phyloP scores from a whole-genome alignment of 92 coral and sea anemone species.

The Phenganax subtilis region DNA sequence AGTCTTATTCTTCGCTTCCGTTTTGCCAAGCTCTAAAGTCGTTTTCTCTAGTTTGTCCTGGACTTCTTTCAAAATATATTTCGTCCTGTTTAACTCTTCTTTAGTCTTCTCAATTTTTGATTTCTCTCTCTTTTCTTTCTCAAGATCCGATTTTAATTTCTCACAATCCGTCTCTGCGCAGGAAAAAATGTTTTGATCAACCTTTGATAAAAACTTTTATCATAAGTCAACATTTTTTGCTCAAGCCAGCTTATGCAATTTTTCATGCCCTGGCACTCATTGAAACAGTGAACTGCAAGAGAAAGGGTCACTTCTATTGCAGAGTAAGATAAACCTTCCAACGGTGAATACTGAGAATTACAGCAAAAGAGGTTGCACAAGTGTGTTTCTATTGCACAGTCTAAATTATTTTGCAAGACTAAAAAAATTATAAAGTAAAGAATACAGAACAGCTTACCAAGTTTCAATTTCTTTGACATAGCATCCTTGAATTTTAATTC shows the following conservation, averaged over 20 bases:
- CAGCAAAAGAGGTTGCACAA: too few relatives aligned
- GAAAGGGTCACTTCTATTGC: too few relatives aligned
- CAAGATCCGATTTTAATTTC: conserved; percentile 61
- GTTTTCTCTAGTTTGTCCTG: conserved; percentile 64
- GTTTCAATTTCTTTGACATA: conserved; percentile 55
- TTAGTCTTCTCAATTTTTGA: conserved; percentile 57
- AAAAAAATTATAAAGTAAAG: neutral
- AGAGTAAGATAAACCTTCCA: too few relatives aligned
- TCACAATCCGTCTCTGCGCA: conserved; percentile 57
- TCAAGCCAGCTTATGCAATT: neutral
- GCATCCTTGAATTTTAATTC: conserved; percentile 59
- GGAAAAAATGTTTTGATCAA: neutral
- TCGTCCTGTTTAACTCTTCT: conserved; percentile 57
- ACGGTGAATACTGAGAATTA: too few relatives aligned
- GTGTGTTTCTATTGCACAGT: too few relatives aligned
- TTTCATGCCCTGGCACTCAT: too few relatives aligned
- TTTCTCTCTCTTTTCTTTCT: conserved; percentile 63
- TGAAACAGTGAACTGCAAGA: too few relatives aligned
- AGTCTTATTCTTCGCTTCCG: conserved; percentile 79
- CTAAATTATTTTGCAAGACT: too few relatives aligned
- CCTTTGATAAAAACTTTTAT: neutral
- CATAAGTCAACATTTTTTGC: neutral
- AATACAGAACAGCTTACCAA: conserved; percentile 57
- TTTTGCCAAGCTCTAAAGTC: conserved; percentile 78
- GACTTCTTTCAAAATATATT: conserved; percentile 59